These are phyloP conservation scores for silkworm (Bombyx mori) DNA, from an alignment of 1,140 invertebrate species.

Conservation along the genomic window DNA sequence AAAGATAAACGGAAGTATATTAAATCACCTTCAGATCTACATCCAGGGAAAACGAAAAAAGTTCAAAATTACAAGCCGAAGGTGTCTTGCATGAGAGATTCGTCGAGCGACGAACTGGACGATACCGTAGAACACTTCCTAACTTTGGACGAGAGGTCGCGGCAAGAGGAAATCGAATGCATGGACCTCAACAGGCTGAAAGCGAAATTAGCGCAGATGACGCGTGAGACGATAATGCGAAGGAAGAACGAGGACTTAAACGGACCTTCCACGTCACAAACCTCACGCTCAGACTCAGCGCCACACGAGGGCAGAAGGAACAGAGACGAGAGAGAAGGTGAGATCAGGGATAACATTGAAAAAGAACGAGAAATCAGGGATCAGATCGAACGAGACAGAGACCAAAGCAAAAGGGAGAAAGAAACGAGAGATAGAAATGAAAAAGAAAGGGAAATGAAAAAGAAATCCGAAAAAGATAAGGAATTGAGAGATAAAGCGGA, in stretches of 20 bases:
- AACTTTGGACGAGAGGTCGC: slow-evolving; percentile 49
- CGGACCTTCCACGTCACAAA: slow-evolving; percentile 41
- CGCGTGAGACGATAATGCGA: slow-evolving; percentile 53
- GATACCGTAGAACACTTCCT: slow-evolving; percentile 64
- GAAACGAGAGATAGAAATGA: too few relatives aligned
- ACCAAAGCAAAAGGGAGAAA: too few relatives aligned
- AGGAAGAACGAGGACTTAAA: slow-evolving; percentile 30
- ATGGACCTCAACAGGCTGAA: slow-evolving; percentile 74
- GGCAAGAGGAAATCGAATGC: slow-evolving; percentile 67
- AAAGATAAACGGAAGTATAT: slow-evolving; percentile 70
- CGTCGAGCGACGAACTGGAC: slow-evolving; percentile 72
- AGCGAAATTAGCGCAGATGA: slow-evolving; percentile 49
- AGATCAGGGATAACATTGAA: slow-evolving; percentile 16
- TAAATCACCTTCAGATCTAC: slow-evolving; percentile 47
- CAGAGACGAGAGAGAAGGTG: slow-evolving; percentile 9
- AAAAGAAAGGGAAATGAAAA: too few relatives aligned
- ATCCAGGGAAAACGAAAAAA: slow-evolving; percentile 47
- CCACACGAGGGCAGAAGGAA: slow-evolving; percentile 13
- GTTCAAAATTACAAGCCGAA: slow-evolving; percentile 51
- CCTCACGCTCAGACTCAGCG: slow-evolving; percentile 5
- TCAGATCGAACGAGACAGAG: background rate
- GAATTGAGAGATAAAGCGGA: too few relatives aligned
- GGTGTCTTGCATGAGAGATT: slow-evolving; percentile 75
- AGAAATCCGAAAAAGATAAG: too few relatives aligned
- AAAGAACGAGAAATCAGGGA: slow-evolving; percentile 30